A percentile compares a stretch with the other conserved stretches of the same genome.
These are phyloP conservation scores for Pollenia labialis DNA, from an alignment of 2,888 invertebrate genomes.

Conservation along the genomic window DNA sequence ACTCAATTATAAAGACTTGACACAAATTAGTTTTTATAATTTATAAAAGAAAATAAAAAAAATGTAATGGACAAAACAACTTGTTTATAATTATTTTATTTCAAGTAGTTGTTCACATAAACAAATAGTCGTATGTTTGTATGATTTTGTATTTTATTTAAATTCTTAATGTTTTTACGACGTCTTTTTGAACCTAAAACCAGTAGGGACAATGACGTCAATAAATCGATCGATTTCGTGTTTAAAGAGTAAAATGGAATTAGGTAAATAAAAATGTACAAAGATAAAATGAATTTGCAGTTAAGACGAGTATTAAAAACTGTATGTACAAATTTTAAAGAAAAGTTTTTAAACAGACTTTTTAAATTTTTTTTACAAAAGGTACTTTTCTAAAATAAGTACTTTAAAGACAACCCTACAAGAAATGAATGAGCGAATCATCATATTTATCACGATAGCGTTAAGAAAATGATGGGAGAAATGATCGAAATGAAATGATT, in stretches of 20 bases:
- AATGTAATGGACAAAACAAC: too few relatives aligned
- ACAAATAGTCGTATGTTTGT: not conserved
- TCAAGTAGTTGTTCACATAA: not conserved
- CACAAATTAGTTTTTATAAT: not conserved
- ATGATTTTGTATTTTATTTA: not conserved
- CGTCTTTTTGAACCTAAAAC: not conserved
- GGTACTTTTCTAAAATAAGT: too few relatives aligned
- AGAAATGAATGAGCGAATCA: too few relatives aligned
- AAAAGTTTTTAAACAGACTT: too few relatives aligned
- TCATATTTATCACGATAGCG: too few relatives aligned
- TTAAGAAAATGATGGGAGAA: too few relatives aligned
- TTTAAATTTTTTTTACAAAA: too few relatives aligned
- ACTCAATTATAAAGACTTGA: not conserved
- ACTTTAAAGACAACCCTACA: too few relatives aligned
- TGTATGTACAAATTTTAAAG: too few relatives aligned
- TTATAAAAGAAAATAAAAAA: not conserved
- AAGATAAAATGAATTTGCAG: too few relatives aligned
- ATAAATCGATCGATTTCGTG: constrained; percentile 55
- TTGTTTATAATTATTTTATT: not conserved
- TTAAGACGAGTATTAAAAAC: too few relatives aligned
- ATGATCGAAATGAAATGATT: too few relatives aligned
- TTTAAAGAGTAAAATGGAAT: not conserved
- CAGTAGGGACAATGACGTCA: constrained; percentile 46
- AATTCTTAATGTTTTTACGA: not conserved
- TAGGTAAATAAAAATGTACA: not conserved